Evolutionary conservation across 1,140 invertebrate genomes (phyloP), one percentile per base, ranked within the genome.

Genomic region (Pseudomyrmex concolor): DNA sequence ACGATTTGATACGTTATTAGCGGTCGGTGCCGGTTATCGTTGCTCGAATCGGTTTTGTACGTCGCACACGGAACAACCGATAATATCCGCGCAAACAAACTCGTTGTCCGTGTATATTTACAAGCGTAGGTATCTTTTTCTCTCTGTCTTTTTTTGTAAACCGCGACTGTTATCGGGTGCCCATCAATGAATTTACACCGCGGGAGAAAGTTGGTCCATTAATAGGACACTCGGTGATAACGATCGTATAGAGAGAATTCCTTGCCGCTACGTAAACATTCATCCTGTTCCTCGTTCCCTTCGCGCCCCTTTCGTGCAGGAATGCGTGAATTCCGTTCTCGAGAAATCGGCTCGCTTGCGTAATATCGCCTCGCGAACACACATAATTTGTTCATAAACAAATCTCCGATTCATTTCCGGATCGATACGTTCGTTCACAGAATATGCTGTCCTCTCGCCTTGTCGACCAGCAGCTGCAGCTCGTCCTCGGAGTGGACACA

Each of bases 401-500:
- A 25, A 71, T 80, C n/a, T 1, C 34, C 19, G 12, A 66, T 34
- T 80, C 2, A 80, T 80, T 80, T 80, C 76, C 55, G 54, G 54
- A 22, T 50, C 19, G 5, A 34, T 34, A 50, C 57, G 10, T 89
- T 92, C 5, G 34, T 34, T 34, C 34, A 45, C 85, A 94, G 93
- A 66, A 92, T 91, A 59, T 92, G 93, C 77, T 94, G 92, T 76
- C 91, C 93, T 22, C 72, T 92, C 77, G 92, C 93, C 54, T 83
- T 92, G 86, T 92, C 93, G 15, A 91, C 91, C 50, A 91, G 91
- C 85, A 93, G 92, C 76, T 90, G 91, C 85, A 85, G 86, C 51
- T 84, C 91, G 60, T 91, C 90, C 66, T 89, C 92, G 13, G 93
- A 93, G 55, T 94, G 93, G 93, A 85, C 90, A 67, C 91, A 93